Conservation (phyloP, 2,113 vertebrate species). For the Capreolus pygargus region DNA sequence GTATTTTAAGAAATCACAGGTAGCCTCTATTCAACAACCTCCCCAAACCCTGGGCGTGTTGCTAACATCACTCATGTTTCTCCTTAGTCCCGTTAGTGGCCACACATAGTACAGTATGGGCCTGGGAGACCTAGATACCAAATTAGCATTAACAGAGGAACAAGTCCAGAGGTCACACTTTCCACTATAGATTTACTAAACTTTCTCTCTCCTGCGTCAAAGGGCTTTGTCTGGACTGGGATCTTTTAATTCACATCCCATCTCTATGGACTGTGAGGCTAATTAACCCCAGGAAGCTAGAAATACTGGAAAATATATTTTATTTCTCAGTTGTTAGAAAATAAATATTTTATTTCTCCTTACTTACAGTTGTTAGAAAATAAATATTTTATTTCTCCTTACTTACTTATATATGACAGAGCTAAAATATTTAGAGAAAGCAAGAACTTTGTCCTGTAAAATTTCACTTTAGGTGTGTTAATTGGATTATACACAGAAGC, state of each 20-base stretch:
- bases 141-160: background rate
- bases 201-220: background rate
- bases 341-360: background rate
- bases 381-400: background rate
- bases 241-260: background rate
- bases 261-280: background rate
- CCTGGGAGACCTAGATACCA: background rate
- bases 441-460: background rate
- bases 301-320: background rate
- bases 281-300: background rate
- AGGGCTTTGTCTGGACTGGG: background rate
- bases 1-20: background rate
- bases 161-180: background rate
- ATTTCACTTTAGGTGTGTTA: background rate
- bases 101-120: background rate
- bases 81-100: background rate
- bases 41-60: background rate
- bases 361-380: background rate
- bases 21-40: background rate
- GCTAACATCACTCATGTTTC: background rate
- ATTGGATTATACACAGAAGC: background rate
- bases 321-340: background rate
- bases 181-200: background rate
- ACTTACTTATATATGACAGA: background rate
- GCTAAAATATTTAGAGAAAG: background rate